Evolutionary conservation across 1,140 invertebrate species (phyloP).

Genomic region (Helicorthomorpha holstii): DNA sequence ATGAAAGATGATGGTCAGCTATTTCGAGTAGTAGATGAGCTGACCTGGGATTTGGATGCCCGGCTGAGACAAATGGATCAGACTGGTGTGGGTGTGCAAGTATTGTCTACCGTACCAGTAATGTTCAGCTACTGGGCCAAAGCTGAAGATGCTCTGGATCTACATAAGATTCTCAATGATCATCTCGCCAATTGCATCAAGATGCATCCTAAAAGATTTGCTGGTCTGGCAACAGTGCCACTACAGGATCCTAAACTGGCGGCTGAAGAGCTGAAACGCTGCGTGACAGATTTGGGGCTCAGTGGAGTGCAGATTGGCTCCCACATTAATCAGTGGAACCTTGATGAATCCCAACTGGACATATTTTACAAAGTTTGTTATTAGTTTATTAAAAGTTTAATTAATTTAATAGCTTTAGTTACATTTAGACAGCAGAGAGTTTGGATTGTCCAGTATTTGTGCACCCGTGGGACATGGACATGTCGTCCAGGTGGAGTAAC

Average conservation of each 20-base stretch:
- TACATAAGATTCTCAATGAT: conserved; percentile 36
- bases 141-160: conserved; percentile 32
- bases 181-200: conserved; percentile 31
- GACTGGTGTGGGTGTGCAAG: conserved; percentile 35
- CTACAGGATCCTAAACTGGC: conserved; percentile 37
- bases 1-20: conserved; percentile 36
- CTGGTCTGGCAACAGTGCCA: conserved; percentile 39
- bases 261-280: conserved; percentile 34
- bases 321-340: conserved; percentile 41
- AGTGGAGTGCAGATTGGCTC: conserved; percentile 39
- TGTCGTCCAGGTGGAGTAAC: conserved; percentile 32
- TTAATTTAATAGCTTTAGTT: not conserved
- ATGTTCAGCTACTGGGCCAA: conserved; percentile 49
- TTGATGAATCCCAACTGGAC: conserved; percentile 34
- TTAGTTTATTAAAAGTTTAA: not conserved
- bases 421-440: conserved; percentile 31
- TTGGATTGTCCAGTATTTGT: conserved; percentile 34
- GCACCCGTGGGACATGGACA: conserved; percentile 43
- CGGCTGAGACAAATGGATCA: conserved; percentile 31
- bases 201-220: conserved; percentile 30
- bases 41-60: conserved; percentile 33
- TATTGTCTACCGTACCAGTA: conserved; percentile 43
- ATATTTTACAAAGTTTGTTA: conserved; percentile 34
- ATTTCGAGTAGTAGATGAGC: conserved; percentile 35
- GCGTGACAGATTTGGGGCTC: conserved; percentile 32